Conservation (phyloP, 2,888 invertebrate species). For the Nezara viridula region DNA sequence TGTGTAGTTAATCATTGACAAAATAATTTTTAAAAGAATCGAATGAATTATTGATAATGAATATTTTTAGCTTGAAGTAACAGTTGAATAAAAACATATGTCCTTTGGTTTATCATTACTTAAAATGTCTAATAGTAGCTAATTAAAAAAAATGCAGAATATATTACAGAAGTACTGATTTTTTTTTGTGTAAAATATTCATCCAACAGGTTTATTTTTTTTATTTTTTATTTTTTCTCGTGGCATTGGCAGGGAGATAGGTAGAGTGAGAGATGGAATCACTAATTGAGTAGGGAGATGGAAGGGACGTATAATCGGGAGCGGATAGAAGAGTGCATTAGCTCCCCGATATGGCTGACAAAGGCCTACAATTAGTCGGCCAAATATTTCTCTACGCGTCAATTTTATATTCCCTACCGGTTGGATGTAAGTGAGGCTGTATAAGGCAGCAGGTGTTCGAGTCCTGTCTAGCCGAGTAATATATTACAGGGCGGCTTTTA, state of each 20-base stretch:
- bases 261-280: background rate
- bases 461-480: constrained; percentile 6
- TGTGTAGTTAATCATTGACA: no score
- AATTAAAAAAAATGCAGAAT: background rate
- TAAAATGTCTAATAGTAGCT: no score
- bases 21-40: no score
- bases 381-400: background rate
- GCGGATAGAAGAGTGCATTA: background rate
- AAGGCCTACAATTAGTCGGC: constrained; percentile 12
- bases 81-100: no score
- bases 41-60: no score
- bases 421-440: background rate
- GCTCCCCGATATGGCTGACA: background rate
- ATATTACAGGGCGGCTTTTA: constrained; percentile 26
- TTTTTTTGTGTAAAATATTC: background rate
- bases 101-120: no score
- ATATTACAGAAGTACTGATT: background rate
- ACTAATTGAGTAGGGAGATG: background rate
- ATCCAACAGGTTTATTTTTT: background rate
- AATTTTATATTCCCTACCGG: background rate
- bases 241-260: background rate
- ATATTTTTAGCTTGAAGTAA: no score
- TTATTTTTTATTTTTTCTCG: background rate
- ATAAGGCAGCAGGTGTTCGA: constrained; percentile 31
- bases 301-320: constrained; percentile 13